Base-by-base conservation (phyloP, 92 coral and sea anemone species). In the Chrysogorgia sp. region DNA sequence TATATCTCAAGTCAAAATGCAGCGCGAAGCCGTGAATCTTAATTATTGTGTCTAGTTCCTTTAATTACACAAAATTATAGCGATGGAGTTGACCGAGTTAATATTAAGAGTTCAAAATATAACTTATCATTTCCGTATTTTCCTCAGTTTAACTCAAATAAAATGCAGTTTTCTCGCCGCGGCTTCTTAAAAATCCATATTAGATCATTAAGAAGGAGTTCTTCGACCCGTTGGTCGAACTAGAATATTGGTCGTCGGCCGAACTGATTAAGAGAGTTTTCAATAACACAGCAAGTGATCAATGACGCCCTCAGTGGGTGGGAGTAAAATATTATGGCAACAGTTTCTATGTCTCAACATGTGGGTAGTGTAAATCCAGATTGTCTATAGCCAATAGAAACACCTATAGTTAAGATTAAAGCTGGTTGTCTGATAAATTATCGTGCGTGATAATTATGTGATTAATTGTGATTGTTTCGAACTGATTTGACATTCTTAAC, bases 281-380 rank as follows among this genome's bases (percentile, higher is more conserved):
- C 10, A 69, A 67, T 14, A 19, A 37, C 76, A 12, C 52, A 23
- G 34, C 19, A 26, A 17, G 59, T 26, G 76, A 12, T 26, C 59
- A 35, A 35, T 48, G 24, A 13, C 34, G 3, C 40, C 60, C 2
- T 9, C 60, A 69, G 76, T 37, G 28, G 60, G 60, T 17, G 52
- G 34, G 2, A 69, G 55, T 25, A 26, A 26, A 33, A 47, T 69
- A 60, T 45, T 25, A 22, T 69, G 76, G 26, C 76, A 45, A 47
- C 76, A n/a, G 76, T 69, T 69, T 26, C 76, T 58, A 69, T 47
- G 60, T 25, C 76, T 24, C 76, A 69, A 58, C 59, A 30, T 69
- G 76, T 49, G 76, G 76, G 45, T n/a, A 45, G 60, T 35, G 34
- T 28, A 69, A 33, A 60, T 37, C 76, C n/a, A n/a, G n/a, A 37